Conservation (phyloP, 2,113 vertebrate species). For the Myrmophylax atrothorax region DNA sequence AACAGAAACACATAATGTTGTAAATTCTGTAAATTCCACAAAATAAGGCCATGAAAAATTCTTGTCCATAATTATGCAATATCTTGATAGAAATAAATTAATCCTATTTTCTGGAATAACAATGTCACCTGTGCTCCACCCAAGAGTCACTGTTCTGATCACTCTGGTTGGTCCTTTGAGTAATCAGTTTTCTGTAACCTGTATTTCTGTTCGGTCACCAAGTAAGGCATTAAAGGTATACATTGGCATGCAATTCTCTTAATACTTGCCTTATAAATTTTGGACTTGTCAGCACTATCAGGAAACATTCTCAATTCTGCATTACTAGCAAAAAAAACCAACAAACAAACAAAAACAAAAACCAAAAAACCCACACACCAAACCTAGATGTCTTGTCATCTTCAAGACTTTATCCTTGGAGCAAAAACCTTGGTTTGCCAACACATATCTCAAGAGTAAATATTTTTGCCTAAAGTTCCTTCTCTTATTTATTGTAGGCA, state of each 20-base stretch:
- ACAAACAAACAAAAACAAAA: not conserved
- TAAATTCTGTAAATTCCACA: not conserved
- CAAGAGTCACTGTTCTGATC: not conserved
- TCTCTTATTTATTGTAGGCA: not conserved
- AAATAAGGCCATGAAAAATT: not conserved
- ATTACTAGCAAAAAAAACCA: not conserved
- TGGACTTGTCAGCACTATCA: not conserved
- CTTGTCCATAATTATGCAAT: not conserved
- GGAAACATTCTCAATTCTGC: not conserved
- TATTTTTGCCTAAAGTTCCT: not conserved
- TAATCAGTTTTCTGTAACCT: conserved; percentile 22
- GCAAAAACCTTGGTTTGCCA: not conserved
- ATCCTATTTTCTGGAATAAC: not conserved
- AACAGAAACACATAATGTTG: not conserved
- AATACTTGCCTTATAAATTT: not conserved
- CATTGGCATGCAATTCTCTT: not conserved
- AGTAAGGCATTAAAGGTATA: conserved; percentile 23
- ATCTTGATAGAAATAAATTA: not conserved
- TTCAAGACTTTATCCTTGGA: not conserved
- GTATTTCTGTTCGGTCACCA: not conserved
- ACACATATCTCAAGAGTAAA: not conserved
- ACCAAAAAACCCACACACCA: too few species aligned
- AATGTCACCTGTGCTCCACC: not conserved
- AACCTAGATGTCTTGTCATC: not conserved
- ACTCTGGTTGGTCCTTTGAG: not conserved